A percentile compares a stretch with the other conserved stretches of the same genome.
Evolutionary conservation across 2,888 invertebrate genomes (phyloP).

Genomic region (Chrysopilus asiliformis): DNA sequence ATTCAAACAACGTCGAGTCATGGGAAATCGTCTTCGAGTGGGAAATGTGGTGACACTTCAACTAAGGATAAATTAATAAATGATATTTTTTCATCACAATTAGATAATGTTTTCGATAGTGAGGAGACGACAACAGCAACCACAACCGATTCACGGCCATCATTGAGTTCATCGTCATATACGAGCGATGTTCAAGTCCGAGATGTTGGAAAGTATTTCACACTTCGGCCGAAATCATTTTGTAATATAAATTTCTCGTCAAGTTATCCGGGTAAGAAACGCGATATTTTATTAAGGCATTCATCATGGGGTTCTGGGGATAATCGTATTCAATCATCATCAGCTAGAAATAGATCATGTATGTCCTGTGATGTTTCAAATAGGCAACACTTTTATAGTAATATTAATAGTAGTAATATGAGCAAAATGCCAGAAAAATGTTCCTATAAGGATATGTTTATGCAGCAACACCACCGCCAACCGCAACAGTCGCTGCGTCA

Average conservation of each 20-base stretch:
- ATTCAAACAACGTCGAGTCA: too few species aligned
- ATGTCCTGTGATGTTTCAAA: constrained; percentile 53
- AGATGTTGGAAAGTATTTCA: too few species aligned
- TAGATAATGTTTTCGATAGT: constrained; percentile 57
- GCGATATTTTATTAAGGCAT: constrained; percentile 56
- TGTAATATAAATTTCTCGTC: constrained; percentile 70
- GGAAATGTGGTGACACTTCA: constrained; percentile 16
- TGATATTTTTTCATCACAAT: constrained; percentile 56
- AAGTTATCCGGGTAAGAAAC: constrained; percentile 38
- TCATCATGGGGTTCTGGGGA: constrained; percentile 75
- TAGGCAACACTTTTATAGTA: constrained; percentile 22
- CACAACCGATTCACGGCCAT: constrained; percentile 11
- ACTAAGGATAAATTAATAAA: constrained; percentile 24
- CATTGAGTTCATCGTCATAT: constrained; percentile 18
- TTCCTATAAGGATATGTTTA: constrained; percentile 20
- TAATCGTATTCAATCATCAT: constrained; percentile 41
- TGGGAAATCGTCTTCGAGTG: background rate
- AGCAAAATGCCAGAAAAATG: too few species aligned
- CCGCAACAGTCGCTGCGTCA: constrained; percentile 41
- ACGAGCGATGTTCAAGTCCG: constrained; percentile 12
- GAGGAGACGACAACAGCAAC: constrained; percentile 37
- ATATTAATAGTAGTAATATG: background rate
- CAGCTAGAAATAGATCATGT: constrained; percentile 59
- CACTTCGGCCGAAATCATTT: constrained; percentile 64
- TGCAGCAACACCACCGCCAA: constrained; percentile 46